Evolutionary conservation across 2,888 invertebrate species (phyloP).

Genomic region (Hipparchia semele): DNA sequence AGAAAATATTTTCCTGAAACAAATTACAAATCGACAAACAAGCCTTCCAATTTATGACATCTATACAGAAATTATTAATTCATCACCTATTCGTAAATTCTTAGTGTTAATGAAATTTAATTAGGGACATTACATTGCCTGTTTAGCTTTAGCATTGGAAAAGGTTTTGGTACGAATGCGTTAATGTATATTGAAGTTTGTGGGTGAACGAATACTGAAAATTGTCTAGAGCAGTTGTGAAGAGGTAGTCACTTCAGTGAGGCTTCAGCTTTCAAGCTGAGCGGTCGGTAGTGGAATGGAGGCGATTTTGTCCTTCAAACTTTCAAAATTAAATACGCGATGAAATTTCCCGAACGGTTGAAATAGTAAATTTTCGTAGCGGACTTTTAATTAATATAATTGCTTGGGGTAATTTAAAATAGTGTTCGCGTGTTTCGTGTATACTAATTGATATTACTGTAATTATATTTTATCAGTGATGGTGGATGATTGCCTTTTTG

Average conservation of each 20-base stretch:
- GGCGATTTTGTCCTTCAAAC: constrained; percentile 62
- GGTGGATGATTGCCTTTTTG: constrained; percentile 29
- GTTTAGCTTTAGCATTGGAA: background rate
- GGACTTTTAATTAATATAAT: constrained; percentile 38
- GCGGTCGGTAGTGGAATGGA: constrained; percentile 50
- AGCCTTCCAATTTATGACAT: constrained; percentile 22
- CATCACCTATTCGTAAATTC: constrained; percentile 6
- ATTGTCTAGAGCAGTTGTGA: constrained; percentile 20
- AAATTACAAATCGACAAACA: constrained; percentile 15
- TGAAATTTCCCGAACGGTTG: constrained; percentile 15
- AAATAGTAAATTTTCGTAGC: constrained; percentile 22
- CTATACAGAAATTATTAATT: constrained; percentile 17
- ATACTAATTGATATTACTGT: constrained; percentile 46
- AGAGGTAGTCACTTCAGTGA: constrained; percentile 55
- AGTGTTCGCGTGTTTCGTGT: constrained; percentile 47
- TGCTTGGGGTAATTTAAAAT: constrained; percentile 41
- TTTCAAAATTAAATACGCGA: constrained; percentile 54
- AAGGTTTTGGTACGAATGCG: background rate
- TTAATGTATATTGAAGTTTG: constrained; percentile 29
- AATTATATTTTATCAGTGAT: constrained; percentile 32
- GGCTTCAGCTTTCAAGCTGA: constrained; percentile 64
- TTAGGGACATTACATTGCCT: constrained; percentile 7
- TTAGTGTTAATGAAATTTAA: background rate
- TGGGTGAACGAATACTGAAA: background rate
- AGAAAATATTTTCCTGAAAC: background rate